Conservation (phyloP, 2,797 vertebrate species). For the Rhinogobio ventralis region DNA sequence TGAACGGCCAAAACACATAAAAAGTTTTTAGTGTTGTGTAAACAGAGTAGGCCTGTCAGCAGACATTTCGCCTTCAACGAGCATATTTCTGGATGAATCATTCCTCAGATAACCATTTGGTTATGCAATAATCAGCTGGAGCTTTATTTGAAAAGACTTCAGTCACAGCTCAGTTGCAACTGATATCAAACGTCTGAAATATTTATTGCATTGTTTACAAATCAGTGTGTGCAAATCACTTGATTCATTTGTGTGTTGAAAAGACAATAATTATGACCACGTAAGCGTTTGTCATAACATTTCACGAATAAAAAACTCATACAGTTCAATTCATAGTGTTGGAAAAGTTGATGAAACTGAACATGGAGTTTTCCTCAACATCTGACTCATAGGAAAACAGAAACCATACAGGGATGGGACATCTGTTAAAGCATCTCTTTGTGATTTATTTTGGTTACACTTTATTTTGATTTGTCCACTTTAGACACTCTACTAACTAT, state of each 20-base stretch:
- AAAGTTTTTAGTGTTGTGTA: not conserved
- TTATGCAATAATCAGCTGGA: constrained; percentile 30
- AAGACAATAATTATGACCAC: constrained; percentile 26
- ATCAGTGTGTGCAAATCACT: constrained; percentile 30
- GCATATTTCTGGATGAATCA: constrained; percentile 18
- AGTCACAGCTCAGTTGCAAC: constrained; percentile 35
- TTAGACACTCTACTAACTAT: not conserved
- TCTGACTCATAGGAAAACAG: not conserved
- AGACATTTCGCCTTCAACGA: constrained; percentile 6
- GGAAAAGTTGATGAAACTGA: not conserved
- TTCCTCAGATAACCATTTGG: constrained; percentile 25
- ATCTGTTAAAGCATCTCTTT: constrained; percentile 43
- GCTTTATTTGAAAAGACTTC: constrained; percentile 34
- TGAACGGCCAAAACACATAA: not conserved
- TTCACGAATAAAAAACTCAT: constrained; percentile 9
- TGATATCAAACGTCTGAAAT: constrained; percentile 54
- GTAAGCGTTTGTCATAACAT: not conserved
- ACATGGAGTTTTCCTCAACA: constrained; percentile 3
- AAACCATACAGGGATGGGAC: not conserved
- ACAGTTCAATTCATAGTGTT: not conserved
- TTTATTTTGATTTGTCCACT: not conserved
- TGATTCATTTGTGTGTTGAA: constrained; percentile 34
- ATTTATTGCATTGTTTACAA: constrained; percentile 49
- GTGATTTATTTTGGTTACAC: constrained; percentile 33
- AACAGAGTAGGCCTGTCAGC: not conserved